A percentile compares a stretch with the other conserved stretches of the same genome.
Conservation (phyloP, 2,113 vertebrate genomes). For the Corythornis cristatus region DNA sequence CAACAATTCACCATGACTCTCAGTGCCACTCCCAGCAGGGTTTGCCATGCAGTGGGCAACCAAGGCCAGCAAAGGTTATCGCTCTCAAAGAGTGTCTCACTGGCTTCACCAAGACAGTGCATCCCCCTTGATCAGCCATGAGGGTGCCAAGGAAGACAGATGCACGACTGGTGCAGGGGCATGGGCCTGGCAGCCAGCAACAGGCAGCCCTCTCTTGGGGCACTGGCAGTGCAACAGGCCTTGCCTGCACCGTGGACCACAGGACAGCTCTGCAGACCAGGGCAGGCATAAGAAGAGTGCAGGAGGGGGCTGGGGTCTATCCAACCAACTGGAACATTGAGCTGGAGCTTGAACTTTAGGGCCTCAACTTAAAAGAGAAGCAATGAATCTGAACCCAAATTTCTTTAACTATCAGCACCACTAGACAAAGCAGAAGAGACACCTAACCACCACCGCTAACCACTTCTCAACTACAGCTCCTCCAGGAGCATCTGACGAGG, state of each 20-base stretch:
- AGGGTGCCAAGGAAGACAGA: background rate
- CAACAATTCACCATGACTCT: fast-evolving
- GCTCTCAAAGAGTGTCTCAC: background rate
- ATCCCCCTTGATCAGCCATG: fast-evolving
- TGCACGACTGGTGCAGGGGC: background rate
- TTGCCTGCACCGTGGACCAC: background rate
- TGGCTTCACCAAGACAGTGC: fast-evolving
- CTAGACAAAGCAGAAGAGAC: background rate
- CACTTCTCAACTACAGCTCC: background rate
- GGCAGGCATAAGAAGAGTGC: background rate
- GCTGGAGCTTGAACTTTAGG: background rate
- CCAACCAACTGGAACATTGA: background rate
- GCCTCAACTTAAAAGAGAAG: background rate
- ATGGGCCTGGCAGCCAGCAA: fast-evolving
- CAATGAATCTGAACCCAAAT: fast-evolving
- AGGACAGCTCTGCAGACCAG: fast-evolving
- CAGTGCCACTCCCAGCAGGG: background rate
- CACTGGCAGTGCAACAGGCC: background rate
- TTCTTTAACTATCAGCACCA: fast-evolving
- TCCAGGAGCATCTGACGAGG: background rate
- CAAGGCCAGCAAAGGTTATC: background rate
- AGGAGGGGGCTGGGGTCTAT: background rate
- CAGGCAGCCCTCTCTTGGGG: background rate
- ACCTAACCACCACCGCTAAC: fast-evolving
- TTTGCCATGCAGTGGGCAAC: background rate